phyloP scores from a whole-genome alignment of 2,888 invertebrate species.

The Campoletis raptor region DNA sequence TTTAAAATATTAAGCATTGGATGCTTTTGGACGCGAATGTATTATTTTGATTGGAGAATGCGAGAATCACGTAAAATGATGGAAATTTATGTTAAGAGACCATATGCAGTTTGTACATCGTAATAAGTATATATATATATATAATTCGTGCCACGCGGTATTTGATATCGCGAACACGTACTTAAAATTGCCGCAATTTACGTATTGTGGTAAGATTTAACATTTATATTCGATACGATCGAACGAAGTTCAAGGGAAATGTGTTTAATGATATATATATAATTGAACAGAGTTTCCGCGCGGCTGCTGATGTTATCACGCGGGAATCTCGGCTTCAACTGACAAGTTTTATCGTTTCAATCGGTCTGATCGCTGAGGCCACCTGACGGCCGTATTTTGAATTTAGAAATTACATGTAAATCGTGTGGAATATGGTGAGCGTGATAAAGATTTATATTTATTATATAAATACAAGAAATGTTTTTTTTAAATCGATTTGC shows the following conservation, averaged over 20 bases:
- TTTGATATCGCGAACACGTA: slow-evolving; percentile 22
- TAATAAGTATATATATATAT: not conserved
- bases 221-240: slow-evolving; percentile 36
- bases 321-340: slow-evolving; percentile 60
- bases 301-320: slow-evolving; percentile 58
- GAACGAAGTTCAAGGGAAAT: slow-evolving; percentile 13
- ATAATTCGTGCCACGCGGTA: not conserved
- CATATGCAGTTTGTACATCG: slow-evolving; percentile 21
- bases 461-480: not conserved
- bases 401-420: not conserved
- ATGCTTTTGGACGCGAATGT: not conserved
- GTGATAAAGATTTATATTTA: not conserved
- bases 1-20: slow-evolving; percentile 2
- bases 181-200: slow-evolving; percentile 51
- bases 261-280: slow-evolving; percentile 9
- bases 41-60: not conserved
- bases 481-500: not conserved
- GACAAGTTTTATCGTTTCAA: not conserved
- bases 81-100: slow-evolving; percentile 31
- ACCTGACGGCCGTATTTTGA: not conserved
- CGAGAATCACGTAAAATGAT: slow-evolving; percentile 40
- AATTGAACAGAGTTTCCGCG: slow-evolving; percentile 38
- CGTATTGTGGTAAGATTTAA: slow-evolving; percentile 32
- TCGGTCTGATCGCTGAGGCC: not conserved
- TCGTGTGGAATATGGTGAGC: not conserved